These are phyloP conservation scores for Desmodus rotundus DNA, from an alignment of 2,113 vertebrate genomes.

Conservation along the genomic window DNA sequence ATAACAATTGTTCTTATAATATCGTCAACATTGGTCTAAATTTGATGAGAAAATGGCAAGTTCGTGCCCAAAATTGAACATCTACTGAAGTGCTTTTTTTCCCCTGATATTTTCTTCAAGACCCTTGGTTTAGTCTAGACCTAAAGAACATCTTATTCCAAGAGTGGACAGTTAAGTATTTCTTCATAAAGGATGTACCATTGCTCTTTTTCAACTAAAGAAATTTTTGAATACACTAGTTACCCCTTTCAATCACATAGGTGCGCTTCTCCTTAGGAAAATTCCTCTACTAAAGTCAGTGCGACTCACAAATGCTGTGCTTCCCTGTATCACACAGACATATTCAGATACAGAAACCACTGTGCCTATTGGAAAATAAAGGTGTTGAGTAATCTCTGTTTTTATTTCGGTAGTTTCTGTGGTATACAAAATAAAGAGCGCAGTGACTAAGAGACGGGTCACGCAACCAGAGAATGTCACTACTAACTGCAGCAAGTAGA, in stretches of 20 bases:
- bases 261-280: not conserved
- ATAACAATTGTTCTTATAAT: not conserved
- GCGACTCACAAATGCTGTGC: not conserved
- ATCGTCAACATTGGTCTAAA: not conserved
- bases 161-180: not conserved
- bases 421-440: not conserved
- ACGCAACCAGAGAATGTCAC: not conserved
- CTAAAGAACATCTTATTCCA: not conserved
- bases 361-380: not conserved
- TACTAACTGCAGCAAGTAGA: not conserved
- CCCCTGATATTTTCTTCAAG: not conserved
- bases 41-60: constrained; percentile 41
- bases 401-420: not conserved
- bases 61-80: not conserved
- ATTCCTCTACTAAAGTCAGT: not conserved
- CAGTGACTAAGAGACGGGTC: not conserved
- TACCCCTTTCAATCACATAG: not conserved
- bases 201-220: not conserved
- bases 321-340: not conserved
- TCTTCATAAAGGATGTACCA: not conserved
- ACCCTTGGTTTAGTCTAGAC: not conserved
- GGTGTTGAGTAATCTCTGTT: not conserved
- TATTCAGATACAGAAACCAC: not conserved
- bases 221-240: not conserved
- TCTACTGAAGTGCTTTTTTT: not conserved